Evolutionary conservation across 2,888 invertebrate species (phyloP), one percentile per base, ranked within the genome.

Genomic region (Fragum whitleyi): DNA sequence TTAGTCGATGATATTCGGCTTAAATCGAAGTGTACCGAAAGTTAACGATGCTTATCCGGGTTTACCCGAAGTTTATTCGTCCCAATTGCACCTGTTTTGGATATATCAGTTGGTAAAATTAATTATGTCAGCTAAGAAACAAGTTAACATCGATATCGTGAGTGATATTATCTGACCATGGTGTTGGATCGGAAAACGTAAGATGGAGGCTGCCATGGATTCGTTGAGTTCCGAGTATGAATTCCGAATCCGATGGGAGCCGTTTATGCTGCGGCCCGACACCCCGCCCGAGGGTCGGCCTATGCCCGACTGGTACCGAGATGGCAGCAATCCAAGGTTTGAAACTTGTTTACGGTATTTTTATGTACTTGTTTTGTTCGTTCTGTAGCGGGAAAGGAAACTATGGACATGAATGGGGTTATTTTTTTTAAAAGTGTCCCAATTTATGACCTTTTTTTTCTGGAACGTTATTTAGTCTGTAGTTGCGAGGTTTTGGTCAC

Each of bases 111-210:
- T 5, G 2, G 19, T 19, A n/a, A 21, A 21, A 26, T 65, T 21
- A 42, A 65, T 2, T 9, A 88, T 86, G 86, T 68, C 85, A 0
- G 69, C 59, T 23, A 90, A 90, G 79, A 84, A 87, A 21, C 59
- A 67, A 68, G 78, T 92, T 1, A 78, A 88, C 42, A 85, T 92
- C 19, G 90, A 91, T 74, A 81, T 93, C 5, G 90, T 93, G 23
- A 92, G 92, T 71, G 93, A 93, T 72, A 83, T 93, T 26, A 90
- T 92, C 69, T 93, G 93, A 90, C 93, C 93, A 21, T 93, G 92
- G 92, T 92, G 93, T 83, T 93, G 92, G 92, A 90, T 93, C 79
- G 92, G 91, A 28, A 93, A 93, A 86, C 86, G 90, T 77, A 91
- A 90, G 47, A 86, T 93, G 88, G 93, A 93, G 83, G 79, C 86